Evolutionary conservation across 2,113 vertebrate genomes (phyloP), one percentile per base, ranked within the genome.

Genomic region (Phrynocephalus versicolor): DNA sequence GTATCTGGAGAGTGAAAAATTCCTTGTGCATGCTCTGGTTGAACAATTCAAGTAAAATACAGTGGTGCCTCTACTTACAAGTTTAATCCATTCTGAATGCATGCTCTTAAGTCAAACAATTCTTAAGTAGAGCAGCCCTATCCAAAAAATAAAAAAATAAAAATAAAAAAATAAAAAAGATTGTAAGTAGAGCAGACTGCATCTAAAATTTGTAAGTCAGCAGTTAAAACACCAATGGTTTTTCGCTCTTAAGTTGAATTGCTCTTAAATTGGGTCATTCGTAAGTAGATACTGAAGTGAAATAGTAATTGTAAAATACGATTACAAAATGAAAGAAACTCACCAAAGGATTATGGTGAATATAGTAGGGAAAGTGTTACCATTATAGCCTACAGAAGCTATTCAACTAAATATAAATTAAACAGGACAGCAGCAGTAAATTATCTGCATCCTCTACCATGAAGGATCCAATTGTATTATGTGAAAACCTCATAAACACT

Each of bases 401-500:
- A 51, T 6, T 51, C 45, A 51, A 51, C 45, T 51, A 51, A 5
- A 51, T 6, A 51, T 51, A 79, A 39, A 30, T 67, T 70, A 35
- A 35, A 55, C 41, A 81, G 65, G 1, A 55, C 65, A 81, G 65
- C 1, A 55, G n/a, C 55, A 70, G 16, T 69, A 70, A 27, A 51
- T 75, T 70, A 57, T 55, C 67, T 55, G 55, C 79, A 35, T 45
- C 60, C 41, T 18, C 14, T 35, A 2, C 79, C 10, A 37, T 13
- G 72, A 6, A 1, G 30, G 55, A 25, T 7, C 35, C 70, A 62
- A 76, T 39, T n/a, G 67, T 4, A 19, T 0, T 16, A 51, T 3
- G 9, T 27, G 12, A 0, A 35, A 30, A 21, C 0, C 39, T 55
- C 0, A n/a, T 35, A 0, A 71, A 6, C 58, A 0, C 2, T 0